A percentile compares a stretch with the other conserved stretches of the same genome.
Evolutionary conservation across 2,797 vertebrate genomes (phyloP).

Genomic region (Clarias laeviceps): DNA sequence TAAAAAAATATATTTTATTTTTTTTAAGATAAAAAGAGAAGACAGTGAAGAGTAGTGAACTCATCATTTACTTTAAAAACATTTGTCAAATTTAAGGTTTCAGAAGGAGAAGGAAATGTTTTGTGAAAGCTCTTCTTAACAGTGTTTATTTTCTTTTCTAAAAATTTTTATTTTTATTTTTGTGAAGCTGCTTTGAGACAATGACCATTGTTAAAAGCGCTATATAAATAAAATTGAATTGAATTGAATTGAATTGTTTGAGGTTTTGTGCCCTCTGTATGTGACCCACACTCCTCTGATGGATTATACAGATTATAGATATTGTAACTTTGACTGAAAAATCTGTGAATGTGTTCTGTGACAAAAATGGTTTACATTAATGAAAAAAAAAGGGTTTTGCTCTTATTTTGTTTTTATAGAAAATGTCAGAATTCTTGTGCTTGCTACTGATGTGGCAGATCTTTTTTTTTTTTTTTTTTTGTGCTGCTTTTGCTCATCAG

Average conservation of each 20-base stretch:
- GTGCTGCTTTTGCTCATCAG: slow-evolving; percentile 62
- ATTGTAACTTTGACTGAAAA: neutral
- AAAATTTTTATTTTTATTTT: too few relatives aligned
- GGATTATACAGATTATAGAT: neutral
- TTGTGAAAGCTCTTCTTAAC: neutral
- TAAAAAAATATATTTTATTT: too few relatives aligned
- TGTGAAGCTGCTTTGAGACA: too few relatives aligned
- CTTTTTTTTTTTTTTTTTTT: too few relatives aligned
- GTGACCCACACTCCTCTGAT: neutral
- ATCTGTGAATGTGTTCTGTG: neutral
- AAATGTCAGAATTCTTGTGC: neutral
- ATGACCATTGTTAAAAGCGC: too few relatives aligned
- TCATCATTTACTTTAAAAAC: too few relatives aligned
- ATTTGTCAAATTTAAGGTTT: too few relatives aligned
- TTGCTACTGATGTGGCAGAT: neutral
- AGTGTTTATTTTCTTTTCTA: too few relatives aligned
- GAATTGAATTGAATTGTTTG: too few relatives aligned
- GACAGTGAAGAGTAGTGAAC: too few relatives aligned
- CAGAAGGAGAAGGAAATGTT: neutral
- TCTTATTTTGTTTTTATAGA: neutral
- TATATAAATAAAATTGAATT: too few relatives aligned
- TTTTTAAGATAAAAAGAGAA: too few relatives aligned
- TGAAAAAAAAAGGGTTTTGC: neutral
- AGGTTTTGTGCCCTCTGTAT: neutral
- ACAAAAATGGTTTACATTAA: neutral